Base-by-base conservation (phyloP, 2,888 invertebrate species). In the Nematopogon swammerdamellus region DNA sequence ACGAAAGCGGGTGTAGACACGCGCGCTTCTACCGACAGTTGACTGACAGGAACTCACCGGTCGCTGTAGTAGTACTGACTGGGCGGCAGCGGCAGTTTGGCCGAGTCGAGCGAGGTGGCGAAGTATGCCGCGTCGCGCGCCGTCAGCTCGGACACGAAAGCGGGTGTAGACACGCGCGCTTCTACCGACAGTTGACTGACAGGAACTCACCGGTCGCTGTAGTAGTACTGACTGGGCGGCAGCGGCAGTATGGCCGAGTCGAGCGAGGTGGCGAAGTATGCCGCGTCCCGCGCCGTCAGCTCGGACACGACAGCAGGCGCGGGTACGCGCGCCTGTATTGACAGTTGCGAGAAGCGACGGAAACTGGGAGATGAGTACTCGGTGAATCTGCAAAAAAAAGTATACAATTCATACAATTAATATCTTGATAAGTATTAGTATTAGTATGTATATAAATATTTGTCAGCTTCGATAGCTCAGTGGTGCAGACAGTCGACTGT, bases 191-290 rank as follows among this genome's bases (percentile, higher is more conserved):
- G 63, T 48, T 70, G 70, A n/a, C n/a, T n/a, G n/a, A n/a, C n/a
- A n/a, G n/a, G n/a, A n/a, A n/a, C n/a, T n/a, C n/a, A n/a, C n/a
- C n/a, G n/a, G n/a, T 57, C 55, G 1, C 49, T 57, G 52, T 69
- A 80, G 0, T 58, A 57, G 52, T 64, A 77, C 3, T 68, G 61
- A 10, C 59, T 50, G 1, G 67, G 57, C 45, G 70, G 63, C n/a
- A 84, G 56, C 4, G 85, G 83, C 61, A 79, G 65, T 17, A 84
- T 73, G 2, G 72, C 68, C 2, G 72, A 67, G 46, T 73, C 66
- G 20, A 82, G 53, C 5, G 83, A 75, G 4, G 81, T 68, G 0
- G 85, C 83, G 57, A 67, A 80, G 53, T 80, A 76, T 0, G 65
- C 60, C 1, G 69, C 70, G 47, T 72, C 66, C 11, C 65, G 61